A percentile compares a stretch with the other conserved stretches of the same genome.
Conservation (phyloP, 2,113 vertebrate species). For the Callospermophilus lateralis region DNA sequence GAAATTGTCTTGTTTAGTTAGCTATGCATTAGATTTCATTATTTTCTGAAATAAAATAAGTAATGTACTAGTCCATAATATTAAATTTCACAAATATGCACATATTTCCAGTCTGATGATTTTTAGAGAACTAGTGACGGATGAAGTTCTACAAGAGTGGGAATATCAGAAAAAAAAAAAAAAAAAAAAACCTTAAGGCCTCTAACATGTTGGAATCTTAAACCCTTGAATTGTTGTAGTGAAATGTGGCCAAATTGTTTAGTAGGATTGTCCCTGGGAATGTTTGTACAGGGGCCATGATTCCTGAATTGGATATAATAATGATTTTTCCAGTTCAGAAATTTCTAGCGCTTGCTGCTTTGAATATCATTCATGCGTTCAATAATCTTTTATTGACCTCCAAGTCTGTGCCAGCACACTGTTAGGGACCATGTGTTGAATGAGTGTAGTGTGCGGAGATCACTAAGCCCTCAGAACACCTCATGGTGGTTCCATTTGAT, state of each 20-base stretch:
- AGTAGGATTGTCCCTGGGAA: slow-evolving; percentile 49
- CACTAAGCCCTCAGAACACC: background rate
- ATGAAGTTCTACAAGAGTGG: background rate
- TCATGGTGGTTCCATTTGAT: background rate
- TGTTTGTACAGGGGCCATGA: slow-evolving; percentile 55
- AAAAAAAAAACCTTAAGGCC: background rate
- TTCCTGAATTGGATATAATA: slow-evolving; percentile 61
- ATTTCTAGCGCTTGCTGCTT: slow-evolving; percentile 29
- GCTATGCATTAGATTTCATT: background rate
- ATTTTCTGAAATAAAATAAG: slow-evolving; percentile 55
- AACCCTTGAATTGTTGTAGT: background rate
- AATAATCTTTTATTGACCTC: background rate
- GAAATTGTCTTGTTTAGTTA: slow-evolving; percentile 31
- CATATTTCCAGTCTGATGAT: background rate
- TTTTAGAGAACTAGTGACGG: background rate
- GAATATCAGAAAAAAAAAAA: background rate
- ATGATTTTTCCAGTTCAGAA: slow-evolving; percentile 73
- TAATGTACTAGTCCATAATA: background rate
- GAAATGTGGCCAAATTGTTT: slow-evolving; percentile 25
- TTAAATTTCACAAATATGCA: background rate
- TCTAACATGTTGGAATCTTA: background rate
- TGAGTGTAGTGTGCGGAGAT: background rate
- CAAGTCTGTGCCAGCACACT: background rate
- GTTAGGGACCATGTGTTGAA: background rate
- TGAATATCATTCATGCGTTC: slow-evolving; percentile 42